These are phyloP conservation scores for Odiellus spinosus DNA, from an alignment of 2,888 invertebrate species.

Conservation along the genomic window DNA sequence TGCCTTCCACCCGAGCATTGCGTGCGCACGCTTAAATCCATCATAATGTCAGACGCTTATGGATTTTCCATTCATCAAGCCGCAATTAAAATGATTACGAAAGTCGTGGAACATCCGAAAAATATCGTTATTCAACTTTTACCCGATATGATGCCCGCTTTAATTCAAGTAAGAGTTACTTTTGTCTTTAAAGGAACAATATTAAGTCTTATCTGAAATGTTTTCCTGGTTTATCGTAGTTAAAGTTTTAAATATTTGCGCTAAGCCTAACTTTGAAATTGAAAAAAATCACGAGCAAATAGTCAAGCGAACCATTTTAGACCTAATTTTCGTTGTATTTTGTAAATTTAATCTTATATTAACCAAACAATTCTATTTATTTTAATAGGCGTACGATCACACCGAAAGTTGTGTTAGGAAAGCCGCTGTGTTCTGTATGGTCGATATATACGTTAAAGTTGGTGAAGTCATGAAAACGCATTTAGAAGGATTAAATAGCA, in stretches of 20 bases:
- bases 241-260: too few species aligned
- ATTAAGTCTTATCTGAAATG: not conserved
- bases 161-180: constrained; percentile 49
- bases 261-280: too few species aligned
- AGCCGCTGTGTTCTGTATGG: constrained; percentile 93
- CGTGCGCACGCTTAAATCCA: constrained; percentile 57
- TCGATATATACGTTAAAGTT: constrained; percentile 72
- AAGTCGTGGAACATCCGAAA: constrained; percentile 47
- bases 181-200: too few species aligned
- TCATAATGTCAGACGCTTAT: constrained; percentile 71
- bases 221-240: too few species aligned
- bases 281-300: too few species aligned
- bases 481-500: constrained; percentile 61
- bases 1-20: constrained; percentile 65
- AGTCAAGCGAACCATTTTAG: too few species aligned
- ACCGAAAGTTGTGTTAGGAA: constrained; percentile 82
- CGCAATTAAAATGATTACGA: constrained; percentile 74
- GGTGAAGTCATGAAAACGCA: constrained; percentile 73
- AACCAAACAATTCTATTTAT: too few species aligned
- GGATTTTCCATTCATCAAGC: constrained; percentile 60
- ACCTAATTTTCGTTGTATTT: too few species aligned
- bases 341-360: too few species aligned
- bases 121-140: constrained; percentile 54
- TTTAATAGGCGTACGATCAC: constrained; percentile 66
- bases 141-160: constrained; percentile 65